Conservation (phyloP, 2,113 vertebrate species). For the Phyllostomus discolor region DNA sequence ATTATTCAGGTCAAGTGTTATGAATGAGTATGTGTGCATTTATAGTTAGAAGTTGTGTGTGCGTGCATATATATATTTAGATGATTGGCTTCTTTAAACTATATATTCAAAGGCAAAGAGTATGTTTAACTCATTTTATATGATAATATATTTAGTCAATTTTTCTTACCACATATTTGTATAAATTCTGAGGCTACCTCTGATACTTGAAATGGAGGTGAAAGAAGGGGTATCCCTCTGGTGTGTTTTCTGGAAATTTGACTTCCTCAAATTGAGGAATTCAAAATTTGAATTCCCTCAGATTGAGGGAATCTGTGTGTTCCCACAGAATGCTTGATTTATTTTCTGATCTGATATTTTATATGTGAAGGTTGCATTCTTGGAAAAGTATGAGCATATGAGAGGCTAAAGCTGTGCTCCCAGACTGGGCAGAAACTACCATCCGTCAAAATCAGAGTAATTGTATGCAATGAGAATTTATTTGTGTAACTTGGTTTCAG, state of each 20-base stretch:
- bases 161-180: not conserved
- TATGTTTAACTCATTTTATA: constrained; percentile 7
- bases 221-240: not conserved
- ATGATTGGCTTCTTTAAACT: not conserved
- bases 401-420: not conserved
- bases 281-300: constrained; percentile 11
- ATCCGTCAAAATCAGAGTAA: not conserved
- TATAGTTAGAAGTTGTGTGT: not conserved
- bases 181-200: not conserved
- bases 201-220: not conserved
- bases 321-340: not conserved
- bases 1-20: constrained; percentile 2
- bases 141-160: constrained; percentile 9
- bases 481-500: constrained; percentile 8
- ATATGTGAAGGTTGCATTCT: not conserved
- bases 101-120: not conserved
- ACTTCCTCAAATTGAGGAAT: too few relatives aligned
- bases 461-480: not conserved
- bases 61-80: not conserved
- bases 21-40: not conserved
- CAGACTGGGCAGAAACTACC: not conserved
- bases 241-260: constrained; percentile 11
- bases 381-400: not conserved
- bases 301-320: not conserved
- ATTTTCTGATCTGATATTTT: not conserved